Conservation (phyloP, 35 echinoderm and acorn worm genomes). For the Anneissia japonica region DNA sequence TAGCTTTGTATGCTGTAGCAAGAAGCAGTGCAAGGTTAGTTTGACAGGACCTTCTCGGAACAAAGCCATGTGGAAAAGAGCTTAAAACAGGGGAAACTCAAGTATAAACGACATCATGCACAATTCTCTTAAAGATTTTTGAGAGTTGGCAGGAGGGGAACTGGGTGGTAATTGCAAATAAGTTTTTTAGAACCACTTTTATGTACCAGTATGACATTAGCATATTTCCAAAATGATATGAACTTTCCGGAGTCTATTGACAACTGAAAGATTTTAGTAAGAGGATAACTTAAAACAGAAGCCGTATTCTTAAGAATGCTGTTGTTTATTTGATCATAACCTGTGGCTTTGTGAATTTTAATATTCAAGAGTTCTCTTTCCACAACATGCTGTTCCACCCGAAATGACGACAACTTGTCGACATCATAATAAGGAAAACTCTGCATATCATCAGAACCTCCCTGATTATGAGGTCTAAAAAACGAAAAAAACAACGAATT, state of each 20-base stretch:
- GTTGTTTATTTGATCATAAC: background rate
- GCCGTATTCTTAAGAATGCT: background rate
- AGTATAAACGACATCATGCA: background rate
- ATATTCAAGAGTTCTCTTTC: background rate
- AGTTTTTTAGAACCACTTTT: background rate
- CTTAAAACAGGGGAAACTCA: background rate
- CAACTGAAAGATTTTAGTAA: background rate
- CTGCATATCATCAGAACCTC: too few relatives aligned
- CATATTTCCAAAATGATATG: background rate
- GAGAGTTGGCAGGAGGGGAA: background rate
- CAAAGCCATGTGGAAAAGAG: background rate
- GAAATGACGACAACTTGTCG: background rate
- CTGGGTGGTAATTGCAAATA: background rate
- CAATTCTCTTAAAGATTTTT: background rate
- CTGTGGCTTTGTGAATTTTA: background rate
- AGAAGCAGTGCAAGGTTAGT: too few relatives aligned
- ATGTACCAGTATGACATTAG: background rate
- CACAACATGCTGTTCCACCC: background rate
- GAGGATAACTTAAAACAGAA: background rate
- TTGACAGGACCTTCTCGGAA: background rate
- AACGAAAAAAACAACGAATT: too few relatives aligned
- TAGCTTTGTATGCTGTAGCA: too few relatives aligned
- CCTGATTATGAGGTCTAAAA: background rate
- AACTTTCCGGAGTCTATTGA: background rate
- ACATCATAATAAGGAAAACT: too few relatives aligned